These are phyloP conservation scores for Pipistrellus pygmaeus DNA, from an alignment of 2,797 vertebrate species.

Conservation along the genomic window DNA sequence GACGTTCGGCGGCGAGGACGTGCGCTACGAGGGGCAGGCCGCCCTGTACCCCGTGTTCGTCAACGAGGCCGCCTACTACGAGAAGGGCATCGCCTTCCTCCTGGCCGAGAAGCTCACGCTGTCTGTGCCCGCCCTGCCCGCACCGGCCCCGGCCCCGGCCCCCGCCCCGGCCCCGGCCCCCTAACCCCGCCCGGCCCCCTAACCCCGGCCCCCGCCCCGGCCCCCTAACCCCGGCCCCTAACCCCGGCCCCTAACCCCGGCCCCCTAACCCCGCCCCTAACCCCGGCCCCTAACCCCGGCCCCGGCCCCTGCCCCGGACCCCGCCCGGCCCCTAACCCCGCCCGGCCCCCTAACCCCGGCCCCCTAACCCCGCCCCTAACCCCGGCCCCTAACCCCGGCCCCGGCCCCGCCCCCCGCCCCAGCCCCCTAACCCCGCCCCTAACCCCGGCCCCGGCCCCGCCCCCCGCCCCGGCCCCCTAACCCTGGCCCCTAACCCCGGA, in stretches of 20 bases:
- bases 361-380: too few species aligned
- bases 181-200: slow-evolving; percentile 70
- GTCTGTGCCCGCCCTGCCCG: slow-evolving; percentile 55
- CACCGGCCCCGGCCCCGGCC: background rate
- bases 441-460: too few species aligned
- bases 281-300: too few species aligned
- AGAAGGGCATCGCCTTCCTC: slow-evolving; percentile 90
- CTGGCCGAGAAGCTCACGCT: slow-evolving; percentile 45
- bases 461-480: too few species aligned
- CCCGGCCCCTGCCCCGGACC: too few species aligned
- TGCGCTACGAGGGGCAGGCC: slow-evolving; percentile 87
- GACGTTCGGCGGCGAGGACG: slow-evolving; percentile 88
- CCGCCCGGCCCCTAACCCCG: background rate
- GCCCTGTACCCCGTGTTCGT: slow-evolving; percentile 90
- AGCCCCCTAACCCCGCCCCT: too few species aligned
- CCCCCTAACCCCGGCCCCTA: too few species aligned
- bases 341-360: background rate
- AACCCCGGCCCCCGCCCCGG: accelerated
- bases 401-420: too few species aligned
- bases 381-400: too few species aligned
- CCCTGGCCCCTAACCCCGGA: too few species aligned
- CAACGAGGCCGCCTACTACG: slow-evolving; percentile 92
- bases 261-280: too few species aligned
- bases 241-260: too few species aligned
- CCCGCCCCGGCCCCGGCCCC: accelerated